Evolutionary conservation across 2,113 vertebrate genomes (phyloP).

Genomic region (Bos javanicus): DNA sequence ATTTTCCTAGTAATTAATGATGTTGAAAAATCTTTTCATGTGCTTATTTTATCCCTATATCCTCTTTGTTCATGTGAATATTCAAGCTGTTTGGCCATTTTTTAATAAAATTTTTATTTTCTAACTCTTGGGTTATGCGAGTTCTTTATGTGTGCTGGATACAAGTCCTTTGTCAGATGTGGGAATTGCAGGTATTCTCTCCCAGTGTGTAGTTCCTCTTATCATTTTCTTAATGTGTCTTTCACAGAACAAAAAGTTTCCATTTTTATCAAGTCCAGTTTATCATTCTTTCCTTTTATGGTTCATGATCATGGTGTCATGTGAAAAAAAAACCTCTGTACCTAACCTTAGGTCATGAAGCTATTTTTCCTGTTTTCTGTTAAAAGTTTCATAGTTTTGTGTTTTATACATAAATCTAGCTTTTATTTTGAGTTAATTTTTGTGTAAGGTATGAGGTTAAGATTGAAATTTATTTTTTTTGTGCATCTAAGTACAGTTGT

Average conservation of each 20-base stretch:
- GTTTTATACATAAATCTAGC: neutral
- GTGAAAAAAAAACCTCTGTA: neutral
- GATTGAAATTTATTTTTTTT: neutral
- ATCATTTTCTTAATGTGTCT: neutral
- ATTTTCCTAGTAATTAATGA: neutral
- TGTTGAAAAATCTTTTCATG: slow-evolving; percentile 9
- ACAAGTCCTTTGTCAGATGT: neutral
- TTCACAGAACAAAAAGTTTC: neutral
- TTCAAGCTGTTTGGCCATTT: slow-evolving; percentile 26
- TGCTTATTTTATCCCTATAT: neutral
- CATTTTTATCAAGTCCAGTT: neutral
- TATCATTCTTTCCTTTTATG: neutral
- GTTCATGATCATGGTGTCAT: neutral
- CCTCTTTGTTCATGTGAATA: neutral
- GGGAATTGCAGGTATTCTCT: slow-evolving; percentile 15
- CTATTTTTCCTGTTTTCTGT: slow-evolving; percentile 24
- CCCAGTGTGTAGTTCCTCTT: neutral
- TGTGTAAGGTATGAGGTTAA: neutral
- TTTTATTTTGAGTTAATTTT: slow-evolving; percentile 41
- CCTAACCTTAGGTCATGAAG: neutral
- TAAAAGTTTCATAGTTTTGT: slow-evolving; percentile 23
- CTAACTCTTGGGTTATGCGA: neutral
- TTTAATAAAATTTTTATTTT: neutral
- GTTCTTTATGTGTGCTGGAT: neutral
- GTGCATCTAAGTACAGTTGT: neutral